Evolutionary conservation across 2,888 invertebrate genomes (phyloP).

Genomic region (Pristionchus fissidentatus): DNA sequence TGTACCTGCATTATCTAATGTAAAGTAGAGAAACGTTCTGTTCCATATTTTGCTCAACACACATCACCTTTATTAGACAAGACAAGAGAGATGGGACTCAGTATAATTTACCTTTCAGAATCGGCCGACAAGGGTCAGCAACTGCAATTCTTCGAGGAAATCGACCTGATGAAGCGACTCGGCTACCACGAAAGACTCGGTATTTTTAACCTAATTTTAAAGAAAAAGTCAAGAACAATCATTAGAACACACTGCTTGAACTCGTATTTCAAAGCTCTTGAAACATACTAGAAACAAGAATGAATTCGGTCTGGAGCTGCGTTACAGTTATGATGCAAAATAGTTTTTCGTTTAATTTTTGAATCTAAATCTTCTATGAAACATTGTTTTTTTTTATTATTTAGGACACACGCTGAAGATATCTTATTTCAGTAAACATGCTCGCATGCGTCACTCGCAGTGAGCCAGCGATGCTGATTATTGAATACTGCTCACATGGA

Average conservation of each 20-base stretch:
- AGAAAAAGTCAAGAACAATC: neutral
- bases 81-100: no score
- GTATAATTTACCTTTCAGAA: conserved; percentile 2
- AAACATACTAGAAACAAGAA: no score
- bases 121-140: neutral
- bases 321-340: no score
- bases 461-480: conserved; percentile 1
- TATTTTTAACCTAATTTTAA: neutral
- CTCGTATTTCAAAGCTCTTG: no score
- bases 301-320: no score
- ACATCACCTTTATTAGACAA: neutral
- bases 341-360: no score
- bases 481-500: conserved; percentile 35
- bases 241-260: no score
- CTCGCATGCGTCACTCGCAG: conserved; percentile 12
- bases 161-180: conserved; percentile 38
- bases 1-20: no score
- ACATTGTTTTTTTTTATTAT: no score
- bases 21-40: neutral
- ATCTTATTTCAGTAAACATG: conserved; percentile 33
- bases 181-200: conserved; percentile 44
- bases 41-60: neutral
- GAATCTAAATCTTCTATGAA: no score
- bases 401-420: neutral
- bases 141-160: conserved; percentile 38